Evolutionary conservation across 2,888 invertebrate species (phyloP).

Genomic region (Tholera decimalis): DNA sequence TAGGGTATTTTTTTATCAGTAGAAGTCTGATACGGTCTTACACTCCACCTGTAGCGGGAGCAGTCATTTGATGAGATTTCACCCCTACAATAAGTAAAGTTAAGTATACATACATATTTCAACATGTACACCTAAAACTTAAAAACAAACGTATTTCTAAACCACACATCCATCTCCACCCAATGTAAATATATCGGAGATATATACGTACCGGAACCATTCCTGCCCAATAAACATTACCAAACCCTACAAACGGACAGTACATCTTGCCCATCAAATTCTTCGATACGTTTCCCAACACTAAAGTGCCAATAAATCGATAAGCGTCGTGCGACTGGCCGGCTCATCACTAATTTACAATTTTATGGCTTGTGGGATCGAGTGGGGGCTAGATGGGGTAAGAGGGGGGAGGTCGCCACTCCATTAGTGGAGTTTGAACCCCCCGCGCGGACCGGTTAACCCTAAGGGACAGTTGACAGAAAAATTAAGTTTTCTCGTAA

Average conservation of each 20-base stretch:
- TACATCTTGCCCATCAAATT: slow-evolving; percentile 48
- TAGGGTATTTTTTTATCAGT: no score
- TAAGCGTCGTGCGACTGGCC: slow-evolving; percentile 83
- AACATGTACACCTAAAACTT: no score
- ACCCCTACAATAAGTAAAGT: no score
- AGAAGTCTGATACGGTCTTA: no score
- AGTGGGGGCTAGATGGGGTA: slow-evolving; percentile 71
- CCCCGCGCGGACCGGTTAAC: slow-evolving; percentile 81
- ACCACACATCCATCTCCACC: background rate
- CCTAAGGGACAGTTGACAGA: slow-evolving; percentile 80
- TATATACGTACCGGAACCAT: slow-evolving; percentile 33
- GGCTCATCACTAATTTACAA: slow-evolving; percentile 91
- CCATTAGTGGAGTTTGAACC: slow-evolving; percentile 83
- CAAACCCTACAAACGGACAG: slow-evolving; percentile 3
- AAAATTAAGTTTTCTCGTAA: slow-evolving; percentile 50
- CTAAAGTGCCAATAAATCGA: slow-evolving; percentile 90
- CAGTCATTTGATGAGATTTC: no score
- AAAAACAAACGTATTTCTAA: slow-evolving; percentile 2
- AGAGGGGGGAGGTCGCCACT: slow-evolving; percentile 75
- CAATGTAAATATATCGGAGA: slow-evolving; percentile 13
- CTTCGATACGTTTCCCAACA: slow-evolving; percentile 66
- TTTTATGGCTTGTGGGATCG: slow-evolving; percentile 90
- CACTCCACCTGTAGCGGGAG: no score
- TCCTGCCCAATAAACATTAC: slow-evolving; percentile 33
- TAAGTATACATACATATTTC: no score